These are phyloP conservation scores for Pangasius djambal DNA, from an alignment of 2,797 vertebrate genomes.

Conservation along the genomic window DNA sequence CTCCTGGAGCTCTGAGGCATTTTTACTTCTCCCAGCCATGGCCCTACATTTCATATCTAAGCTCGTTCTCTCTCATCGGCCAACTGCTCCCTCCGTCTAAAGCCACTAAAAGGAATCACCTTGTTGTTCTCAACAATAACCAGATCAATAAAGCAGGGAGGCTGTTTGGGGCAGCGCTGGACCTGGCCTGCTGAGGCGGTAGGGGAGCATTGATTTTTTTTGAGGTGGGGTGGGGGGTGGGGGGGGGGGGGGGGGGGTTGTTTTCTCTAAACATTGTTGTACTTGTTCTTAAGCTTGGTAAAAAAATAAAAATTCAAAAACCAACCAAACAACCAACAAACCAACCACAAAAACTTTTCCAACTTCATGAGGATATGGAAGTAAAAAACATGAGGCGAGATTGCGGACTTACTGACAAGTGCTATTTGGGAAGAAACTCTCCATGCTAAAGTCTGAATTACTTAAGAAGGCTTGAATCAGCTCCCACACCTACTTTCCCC, in stretches of 20 bases:
- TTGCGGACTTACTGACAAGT: conserved; percentile 28
- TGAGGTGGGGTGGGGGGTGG: no score
- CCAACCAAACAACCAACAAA: not conserved
- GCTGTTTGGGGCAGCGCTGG: conserved; percentile 33
- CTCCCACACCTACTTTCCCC: not conserved
- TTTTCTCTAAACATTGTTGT: conserved; percentile 49
- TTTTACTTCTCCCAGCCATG: conserved; percentile 35
- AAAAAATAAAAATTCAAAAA: conserved; percentile 29
- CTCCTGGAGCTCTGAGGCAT: conserved; percentile 27
- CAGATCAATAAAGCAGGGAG: conserved; percentile 49
- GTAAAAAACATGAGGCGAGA: not conserved
- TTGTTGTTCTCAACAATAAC: conserved; percentile 48
- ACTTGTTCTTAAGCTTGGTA: conserved; percentile 36
- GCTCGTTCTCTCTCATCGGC: conserved; percentile 26
- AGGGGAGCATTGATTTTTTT: conserved; percentile 49
- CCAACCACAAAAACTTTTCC: not conserved
- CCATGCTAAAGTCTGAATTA: conserved; percentile 23
- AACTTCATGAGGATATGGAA: conserved; percentile 8
- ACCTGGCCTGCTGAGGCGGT: conserved; percentile 36
- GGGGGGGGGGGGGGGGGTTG: not conserved
- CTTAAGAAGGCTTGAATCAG: conserved; percentile 14
- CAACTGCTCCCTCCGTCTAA: conserved; percentile 40
- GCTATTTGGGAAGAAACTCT: conserved; percentile 26
- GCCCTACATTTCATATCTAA: conserved; percentile 49
- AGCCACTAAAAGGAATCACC: conserved; percentile 47